Conservation (phyloP, 2,797 vertebrate genomes). For the Crossoptilon crossoptilon region DNA sequence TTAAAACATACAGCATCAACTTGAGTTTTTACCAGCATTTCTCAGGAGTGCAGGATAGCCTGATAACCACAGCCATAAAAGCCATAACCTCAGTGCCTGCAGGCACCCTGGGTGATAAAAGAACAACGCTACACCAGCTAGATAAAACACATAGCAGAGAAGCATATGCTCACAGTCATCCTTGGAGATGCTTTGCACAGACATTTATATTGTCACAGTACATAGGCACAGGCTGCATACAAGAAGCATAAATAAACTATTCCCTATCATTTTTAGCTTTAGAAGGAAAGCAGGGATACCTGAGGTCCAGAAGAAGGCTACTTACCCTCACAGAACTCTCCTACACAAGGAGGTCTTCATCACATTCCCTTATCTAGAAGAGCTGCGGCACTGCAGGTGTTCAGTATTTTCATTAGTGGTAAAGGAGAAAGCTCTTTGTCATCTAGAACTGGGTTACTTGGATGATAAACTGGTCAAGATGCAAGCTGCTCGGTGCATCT, state of each 20-base stretch:
- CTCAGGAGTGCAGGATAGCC: neutral
- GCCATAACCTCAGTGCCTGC: neutral
- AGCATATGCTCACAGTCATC: neutral
- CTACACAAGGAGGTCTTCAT: neutral
- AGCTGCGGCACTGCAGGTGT: neutral
- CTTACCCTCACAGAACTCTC: neutral
- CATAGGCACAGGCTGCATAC: neutral
- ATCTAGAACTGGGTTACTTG: neutral
- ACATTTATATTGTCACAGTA: accelerated
- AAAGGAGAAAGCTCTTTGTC: neutral
- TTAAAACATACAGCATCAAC: neutral
- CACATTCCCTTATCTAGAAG: neutral
- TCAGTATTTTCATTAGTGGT: neutral
- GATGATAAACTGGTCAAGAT: neutral
- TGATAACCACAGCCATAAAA: neutral
- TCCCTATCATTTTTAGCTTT: neutral
- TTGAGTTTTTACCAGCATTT: neutral
- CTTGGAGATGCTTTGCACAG: neutral
- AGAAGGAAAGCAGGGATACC: neutral
- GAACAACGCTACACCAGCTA: neutral
- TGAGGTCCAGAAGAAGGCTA: neutral
- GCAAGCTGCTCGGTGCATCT: neutral
- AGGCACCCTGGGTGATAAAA: neutral
- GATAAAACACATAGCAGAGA: neutral
- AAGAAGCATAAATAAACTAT: neutral